Base-by-base conservation (phyloP, 2,797 vertebrate genomes). In the Pampus argenteus region DNA sequence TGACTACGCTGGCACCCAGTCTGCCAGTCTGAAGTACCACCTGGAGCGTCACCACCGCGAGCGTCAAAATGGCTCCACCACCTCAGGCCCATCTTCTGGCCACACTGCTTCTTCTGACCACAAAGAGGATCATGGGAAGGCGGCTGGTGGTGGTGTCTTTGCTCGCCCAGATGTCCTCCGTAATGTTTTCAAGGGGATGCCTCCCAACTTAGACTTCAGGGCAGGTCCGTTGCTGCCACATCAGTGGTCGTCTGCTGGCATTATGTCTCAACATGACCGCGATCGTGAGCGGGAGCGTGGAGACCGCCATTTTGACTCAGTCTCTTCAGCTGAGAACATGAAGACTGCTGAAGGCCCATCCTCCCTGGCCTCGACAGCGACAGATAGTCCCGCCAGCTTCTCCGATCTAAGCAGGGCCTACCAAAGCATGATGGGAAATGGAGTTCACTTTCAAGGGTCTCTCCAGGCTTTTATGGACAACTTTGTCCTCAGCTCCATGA, bases 1-100 rank as follows among this genome's bases (percentile, higher is more conserved):
- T 79, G 98, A 99, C 92, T 99, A 99, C n/a, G 98, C 98, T 7
- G 98, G 98, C 22, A 99, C 98, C 79, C 98, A 99, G 91, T 99
- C 98, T 72, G 98, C 98, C 1, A 99, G 97, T 81, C 91, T 99
- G 60, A 99, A 99, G 88, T 99, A 99, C 88, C 98, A 99, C 93
- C 86, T 99, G 83, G 98, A 99, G 57, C 96, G 98, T 36, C 98
- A 99, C 86, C 98, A 99, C 71, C 95, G 98, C 5, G 98, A 98
- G 82, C 93, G 96, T 1, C 98, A 98, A 90, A 98, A 99, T 0
- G 98, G 97, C 59, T 93, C 95, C 0, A 95, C 96, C 71, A 95
- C 95, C 57, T 92, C 95, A 0, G 93, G 95, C 52, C 90, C 96
- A 29, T 89, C 92, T 49, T 91, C 93, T 8, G 96, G 96, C 26